A percentile compares a stretch with the other conserved stretches of the same genome.
Evolutionary conservation across 2,113 vertebrate species (phyloP).

Genomic region (Strix uralensis): DNA sequence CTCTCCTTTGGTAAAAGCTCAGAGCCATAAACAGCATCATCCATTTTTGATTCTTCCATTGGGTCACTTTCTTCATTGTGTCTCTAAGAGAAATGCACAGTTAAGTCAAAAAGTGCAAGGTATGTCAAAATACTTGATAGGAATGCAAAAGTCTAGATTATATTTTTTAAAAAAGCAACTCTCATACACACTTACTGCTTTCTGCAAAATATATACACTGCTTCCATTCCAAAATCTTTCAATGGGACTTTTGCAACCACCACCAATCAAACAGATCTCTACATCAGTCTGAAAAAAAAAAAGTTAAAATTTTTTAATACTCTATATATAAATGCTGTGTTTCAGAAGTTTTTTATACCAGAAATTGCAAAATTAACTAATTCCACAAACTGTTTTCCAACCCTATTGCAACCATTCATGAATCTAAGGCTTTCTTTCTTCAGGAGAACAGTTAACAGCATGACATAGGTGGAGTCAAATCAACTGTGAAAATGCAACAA

Average conservation of each 20-base stretch:
- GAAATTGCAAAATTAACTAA: background rate
- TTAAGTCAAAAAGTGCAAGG: background rate
- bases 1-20: constrained; percentile 52
- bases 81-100: background rate
- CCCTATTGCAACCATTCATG: background rate
- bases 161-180: background rate
- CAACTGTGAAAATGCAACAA: background rate
- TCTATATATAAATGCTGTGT: background rate
- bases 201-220: constrained; percentile 81
- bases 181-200: constrained; percentile 73
- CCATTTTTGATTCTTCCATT: constrained; percentile 34
- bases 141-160: background rate
- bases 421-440: background rate
- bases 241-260: constrained; percentile 63
- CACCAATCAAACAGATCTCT: constrained; percentile 72
- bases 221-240: constrained; percentile 74
- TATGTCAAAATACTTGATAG: background rate
- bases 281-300: constrained; percentile 70
- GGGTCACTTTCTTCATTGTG: constrained; percentile 44
- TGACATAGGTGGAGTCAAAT: background rate
- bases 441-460: background rate
- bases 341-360: background rate
- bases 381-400: background rate
- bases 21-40: constrained; percentile 39
- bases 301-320: background rate